phyloP scores from a whole-genome alignment of 2,113 vertebrate genomes.

The Hydrolagus affinis region DNA sequence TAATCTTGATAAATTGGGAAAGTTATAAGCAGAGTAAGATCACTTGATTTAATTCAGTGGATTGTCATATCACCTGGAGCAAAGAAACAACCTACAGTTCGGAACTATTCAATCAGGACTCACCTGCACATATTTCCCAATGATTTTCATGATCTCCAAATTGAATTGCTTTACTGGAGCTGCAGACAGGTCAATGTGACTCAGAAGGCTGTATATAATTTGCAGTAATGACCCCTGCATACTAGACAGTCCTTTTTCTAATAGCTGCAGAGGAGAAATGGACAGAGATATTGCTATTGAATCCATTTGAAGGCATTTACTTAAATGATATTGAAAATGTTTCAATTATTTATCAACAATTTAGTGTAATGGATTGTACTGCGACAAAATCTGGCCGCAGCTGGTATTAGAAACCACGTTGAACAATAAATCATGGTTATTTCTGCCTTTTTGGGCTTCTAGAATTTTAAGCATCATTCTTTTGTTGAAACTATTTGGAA shows the following conservation, averaged over 20 bases:
- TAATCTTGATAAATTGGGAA: not conserved
- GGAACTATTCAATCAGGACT: conserved; percentile 36
- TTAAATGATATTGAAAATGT: not conserved
- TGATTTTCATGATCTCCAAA: conserved; percentile 95
- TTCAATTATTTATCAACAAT: not conserved
- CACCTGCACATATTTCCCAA: conserved; percentile 97
- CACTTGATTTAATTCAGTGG: not conserved
- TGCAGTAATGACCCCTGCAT: conserved; percentile 94
- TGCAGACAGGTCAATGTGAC: conserved; percentile 85
- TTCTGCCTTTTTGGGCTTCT: not conserved
- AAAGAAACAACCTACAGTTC: not conserved
- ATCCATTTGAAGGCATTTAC: not conserved
- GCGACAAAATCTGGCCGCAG: not conserved
- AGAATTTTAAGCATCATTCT: not conserved
- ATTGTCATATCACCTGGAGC: not conserved
- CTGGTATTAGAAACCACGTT: not conserved
- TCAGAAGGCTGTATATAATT: conserved; percentile 90
- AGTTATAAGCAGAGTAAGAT: not conserved
- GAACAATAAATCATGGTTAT: not conserved
- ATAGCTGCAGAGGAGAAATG: conserved; percentile 55
- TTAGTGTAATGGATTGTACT: not conserved
- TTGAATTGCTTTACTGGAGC: conserved; percentile 95
- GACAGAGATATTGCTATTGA: not conserved
- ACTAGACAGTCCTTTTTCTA: conserved; percentile 88
- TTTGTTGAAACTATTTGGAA: not conserved